These are phyloP conservation scores for Cacajao melanocephalus DNA, from an alignment of 2,797 vertebrate species.

Conservation along the genomic window DNA sequence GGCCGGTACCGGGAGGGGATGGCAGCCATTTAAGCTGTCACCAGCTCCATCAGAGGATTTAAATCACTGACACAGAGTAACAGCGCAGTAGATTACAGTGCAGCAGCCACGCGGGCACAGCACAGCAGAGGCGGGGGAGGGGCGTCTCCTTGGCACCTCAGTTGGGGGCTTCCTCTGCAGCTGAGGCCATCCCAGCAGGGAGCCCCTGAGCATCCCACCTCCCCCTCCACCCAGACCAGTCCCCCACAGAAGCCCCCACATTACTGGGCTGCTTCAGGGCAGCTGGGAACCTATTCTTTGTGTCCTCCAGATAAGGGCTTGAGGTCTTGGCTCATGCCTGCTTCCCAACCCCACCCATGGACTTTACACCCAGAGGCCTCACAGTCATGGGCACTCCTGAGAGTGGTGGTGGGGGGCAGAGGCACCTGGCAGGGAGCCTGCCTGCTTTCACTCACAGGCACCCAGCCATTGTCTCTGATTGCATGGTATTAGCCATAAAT, in stretches of 20 bases:
- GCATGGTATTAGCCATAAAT: slow-evolving; percentile 86
- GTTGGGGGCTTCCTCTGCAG: neutral
- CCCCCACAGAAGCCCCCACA: neutral
- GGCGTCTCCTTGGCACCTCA: neutral
- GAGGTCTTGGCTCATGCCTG: neutral
- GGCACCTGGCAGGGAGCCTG: slow-evolving; percentile 81
- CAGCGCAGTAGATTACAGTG: slow-evolving; percentile 78
- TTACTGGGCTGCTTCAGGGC: neutral
- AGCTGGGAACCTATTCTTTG: neutral
- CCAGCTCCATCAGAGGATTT: slow-evolving; percentile 83
- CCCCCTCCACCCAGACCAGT: neutral
- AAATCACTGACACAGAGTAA: slow-evolving; percentile 85
- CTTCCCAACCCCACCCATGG: neutral
- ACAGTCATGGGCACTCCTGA: slow-evolving; percentile 1
- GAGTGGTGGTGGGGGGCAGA: slow-evolving; percentile 49
- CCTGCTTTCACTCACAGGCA: slow-evolving; percentile 78
- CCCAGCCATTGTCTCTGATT: slow-evolving; percentile 86
- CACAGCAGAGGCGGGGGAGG: neutral
- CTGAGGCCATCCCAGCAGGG: neutral
- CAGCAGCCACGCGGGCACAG: slow-evolving; percentile 71
- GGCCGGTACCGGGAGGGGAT: slow-evolving; percentile 73
- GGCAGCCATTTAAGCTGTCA: slow-evolving; percentile 87
- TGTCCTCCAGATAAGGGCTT: neutral
- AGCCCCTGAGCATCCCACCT: neutral
- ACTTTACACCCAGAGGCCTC: slow-evolving; percentile 13